Base-by-base conservation (phyloP, 2,888 invertebrate species). In the Plemyria rubiginata region DNA sequence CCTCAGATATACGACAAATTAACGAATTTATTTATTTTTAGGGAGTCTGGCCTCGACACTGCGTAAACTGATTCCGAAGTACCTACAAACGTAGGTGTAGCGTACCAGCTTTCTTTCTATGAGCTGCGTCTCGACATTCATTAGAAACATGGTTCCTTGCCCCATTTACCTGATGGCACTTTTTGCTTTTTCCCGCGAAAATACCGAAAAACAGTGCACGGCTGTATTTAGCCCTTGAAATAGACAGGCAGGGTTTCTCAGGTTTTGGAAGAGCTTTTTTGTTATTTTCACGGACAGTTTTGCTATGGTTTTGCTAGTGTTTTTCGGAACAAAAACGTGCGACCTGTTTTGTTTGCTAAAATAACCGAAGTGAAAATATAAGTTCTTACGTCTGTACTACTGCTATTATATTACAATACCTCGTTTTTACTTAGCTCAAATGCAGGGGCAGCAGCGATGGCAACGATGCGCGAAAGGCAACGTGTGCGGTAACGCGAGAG, bases 111-210 rank as follows among this genome's bases (percentile, higher is more conserved):
- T 9, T 15, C 12, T 40, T 28, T 12, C 1, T 8, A 1, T 48
- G 3, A 45, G 46, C 65, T 54, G 45, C n/a, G 29, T 41, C 28
- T 43, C 53, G 68, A 69, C 70, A 63, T 72, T 71, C 71, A 69
- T 76, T 73, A 73, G 70, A 67, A 70, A 67, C 67, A 66, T 57
- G 66, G 63, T 70, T 71, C 71, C 71, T 59, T 72, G 78, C 74
- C 66, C 79, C 80, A 82, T 83, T 83, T 82, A 75, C 80, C 75
- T 77, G 78, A 84, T 80, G 78, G 73, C 71, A 55, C 64, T 71
- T 70, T 70, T 73, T 69, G 67, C 62, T 64, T 22, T 55, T 50
- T 32, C 51, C 52, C 43, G 36, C 51, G 15, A 41, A 65, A 60
- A 60, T 45, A 40, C 40, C 60, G 48, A 57, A 56, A 50, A n/a